Percentiles rank a stretch among this genome's conserved stretches.
Conservation (phyloP, 2,888 invertebrate genomes). For the Ectemnius lituratus region DNA sequence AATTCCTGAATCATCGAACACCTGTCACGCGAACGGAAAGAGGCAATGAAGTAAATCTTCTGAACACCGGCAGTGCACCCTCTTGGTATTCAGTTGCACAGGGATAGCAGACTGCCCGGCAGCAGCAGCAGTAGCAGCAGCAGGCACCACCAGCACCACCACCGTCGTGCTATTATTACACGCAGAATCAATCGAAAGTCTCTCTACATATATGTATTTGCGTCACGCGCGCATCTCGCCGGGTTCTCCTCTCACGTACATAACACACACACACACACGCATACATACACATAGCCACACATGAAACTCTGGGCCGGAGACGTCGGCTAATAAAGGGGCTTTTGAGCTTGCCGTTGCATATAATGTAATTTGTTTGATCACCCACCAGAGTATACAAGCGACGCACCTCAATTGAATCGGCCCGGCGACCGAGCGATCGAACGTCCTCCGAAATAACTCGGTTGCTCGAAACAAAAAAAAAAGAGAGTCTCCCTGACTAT, state of each 20-base stretch:
- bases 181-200: slow-evolving; percentile 62
- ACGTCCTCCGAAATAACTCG: slow-evolving; percentile 36
- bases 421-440: slow-evolving; percentile 32
- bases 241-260: not conserved
- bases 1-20: not conserved
- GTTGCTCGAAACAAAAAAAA: slow-evolving; percentile 19
- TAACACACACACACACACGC: slow-evolving; percentile 19
- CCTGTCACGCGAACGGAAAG: not conserved
- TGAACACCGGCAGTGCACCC: slow-evolving; percentile 19
- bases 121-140: slow-evolving; percentile 40
- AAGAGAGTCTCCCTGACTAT: not conserved
- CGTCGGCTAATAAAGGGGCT: slow-evolving; percentile 42
- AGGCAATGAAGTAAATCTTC: not conserved
- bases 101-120: slow-evolving; percentile 56
- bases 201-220: slow-evolving; percentile 48
- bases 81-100: slow-evolving; percentile 52
- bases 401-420: slow-evolving; percentile 54
- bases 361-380: slow-evolving; percentile 61
- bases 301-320: not conserved
- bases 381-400: slow-evolving; percentile 43
- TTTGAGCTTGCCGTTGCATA: slow-evolving; percentile 51
- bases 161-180: slow-evolving; percentile 59
- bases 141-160: slow-evolving; percentile 45
- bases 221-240: slow-evolving; percentile 54
- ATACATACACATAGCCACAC: slow-evolving; percentile 18